Base-by-base conservation (phyloP, 2,113 vertebrate genomes). In the Cisticola juncidis region DNA sequence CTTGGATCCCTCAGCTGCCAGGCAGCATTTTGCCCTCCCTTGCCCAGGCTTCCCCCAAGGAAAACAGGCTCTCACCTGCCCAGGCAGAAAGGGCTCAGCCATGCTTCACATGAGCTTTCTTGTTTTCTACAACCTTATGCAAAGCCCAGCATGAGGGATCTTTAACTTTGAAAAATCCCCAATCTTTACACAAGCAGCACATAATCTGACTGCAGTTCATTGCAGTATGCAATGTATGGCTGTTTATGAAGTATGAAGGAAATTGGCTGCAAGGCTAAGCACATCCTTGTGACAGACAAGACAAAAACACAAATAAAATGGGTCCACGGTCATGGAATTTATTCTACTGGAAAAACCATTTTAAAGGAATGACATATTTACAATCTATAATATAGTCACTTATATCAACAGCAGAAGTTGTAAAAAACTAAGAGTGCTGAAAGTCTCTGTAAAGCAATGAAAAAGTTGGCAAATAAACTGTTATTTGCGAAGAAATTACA, bases 21-120 rank as follows among this genome's bases (percentile, higher is more conserved):
- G 22, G 64, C 15, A 78, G 22, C 0, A 0, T 33, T 77, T 54
- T 28, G 31, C 31, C 23, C 12, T 65, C 14, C 19, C n/a, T 54
- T 35, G 12, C 15, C 25, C 25, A 40, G 38, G 18, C 25, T 45
- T 42, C 33, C 10, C 22, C 1, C 3, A 14, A 36, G 17, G 19
- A 76, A 66, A 50, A 50, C 0, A 0, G 35, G 35, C 5, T 45
- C 60, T 29, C 12, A 14, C 20, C 28, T 33, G 4, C 25, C 12
- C 7, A 10, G 2, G 1, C 3, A 8, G 15, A 9, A 50, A 15
- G 15, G 42, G 21, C 15, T 40, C n/a, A 36, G 51, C 25, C 23
- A 26, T 33, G 22, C 13, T 25, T 11, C n/a, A 26, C 28, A 6
- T 2, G 2, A 5, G 0, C 22, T 35, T 25, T 36, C 60, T 22